Evolutionary conservation across 2,113 vertebrate genomes (phyloP).

Genomic region (Pelodiscus sinensis): DNA sequence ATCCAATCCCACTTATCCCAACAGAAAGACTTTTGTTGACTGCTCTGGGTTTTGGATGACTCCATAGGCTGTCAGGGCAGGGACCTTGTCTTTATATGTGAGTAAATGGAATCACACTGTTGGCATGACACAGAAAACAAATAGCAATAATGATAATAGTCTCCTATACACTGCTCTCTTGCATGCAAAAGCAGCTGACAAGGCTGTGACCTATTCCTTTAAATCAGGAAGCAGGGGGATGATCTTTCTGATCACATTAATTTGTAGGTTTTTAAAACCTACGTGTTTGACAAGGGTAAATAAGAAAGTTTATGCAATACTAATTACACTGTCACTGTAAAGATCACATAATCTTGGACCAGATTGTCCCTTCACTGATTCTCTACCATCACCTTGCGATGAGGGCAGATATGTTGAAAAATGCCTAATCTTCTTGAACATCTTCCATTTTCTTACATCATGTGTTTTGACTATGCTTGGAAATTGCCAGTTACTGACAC

Average conservation of each 20-base stretch:
- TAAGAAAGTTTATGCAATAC: not conserved
- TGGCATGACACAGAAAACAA: not conserved
- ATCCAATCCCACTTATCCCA: not conserved
- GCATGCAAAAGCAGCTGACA: conserved; percentile 12
- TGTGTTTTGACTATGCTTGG: not conserved
- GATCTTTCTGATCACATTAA: not conserved
- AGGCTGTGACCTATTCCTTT: conserved; percentile 45
- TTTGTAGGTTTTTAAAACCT: conserved; percentile 15
- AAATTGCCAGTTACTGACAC: not conserved
- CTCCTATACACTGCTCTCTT: not conserved
- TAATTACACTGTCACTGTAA: conserved; percentile 11
- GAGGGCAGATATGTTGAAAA: not conserved
- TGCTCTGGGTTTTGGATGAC: not conserved
- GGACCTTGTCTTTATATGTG: not conserved
- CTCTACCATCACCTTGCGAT: conserved; percentile 16
- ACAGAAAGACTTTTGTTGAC: not conserved
- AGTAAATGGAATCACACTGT: not conserved
- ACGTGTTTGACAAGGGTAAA: conserved; percentile 13
- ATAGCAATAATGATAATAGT: not conserved
- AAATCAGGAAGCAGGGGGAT: not conserved
- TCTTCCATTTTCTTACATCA: not conserved
- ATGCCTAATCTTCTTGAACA: not conserved
- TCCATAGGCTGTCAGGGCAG: not conserved
- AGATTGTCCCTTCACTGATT: not conserved
- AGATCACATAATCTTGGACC: not conserved